phyloP scores from a whole-genome alignment of 2,113 vertebrate genomes.

The Myrmecophaga tridactyla region DNA sequence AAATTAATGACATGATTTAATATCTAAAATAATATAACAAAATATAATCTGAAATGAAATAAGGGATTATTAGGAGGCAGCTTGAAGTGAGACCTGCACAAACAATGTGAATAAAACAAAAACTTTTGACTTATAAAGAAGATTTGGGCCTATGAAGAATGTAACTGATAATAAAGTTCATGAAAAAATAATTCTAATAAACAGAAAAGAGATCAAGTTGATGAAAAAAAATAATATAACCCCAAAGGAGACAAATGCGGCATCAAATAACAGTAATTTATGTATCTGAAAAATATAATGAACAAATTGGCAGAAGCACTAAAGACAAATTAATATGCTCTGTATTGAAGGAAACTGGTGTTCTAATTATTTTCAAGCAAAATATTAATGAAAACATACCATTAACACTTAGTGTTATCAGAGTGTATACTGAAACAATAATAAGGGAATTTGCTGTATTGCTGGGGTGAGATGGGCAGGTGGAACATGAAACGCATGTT shows the following conservation, averaged over 20 bases:
- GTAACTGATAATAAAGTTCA: background rate
- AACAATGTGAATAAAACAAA: background rate
- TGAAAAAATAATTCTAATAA: background rate
- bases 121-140: background rate
- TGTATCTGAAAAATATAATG: background rate
- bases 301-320: background rate
- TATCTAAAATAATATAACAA: background rate
- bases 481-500: background rate
- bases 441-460: background rate
- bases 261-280: background rate
- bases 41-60: background rate
- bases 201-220: background rate
- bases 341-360: background rate
- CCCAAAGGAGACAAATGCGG: background rate
- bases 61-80: background rate
- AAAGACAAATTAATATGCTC: background rate
- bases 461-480: background rate
- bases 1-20: background rate
- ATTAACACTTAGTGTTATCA: background rate
- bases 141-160: background rate
- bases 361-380: background rate
- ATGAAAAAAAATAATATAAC: background rate
- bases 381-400: background rate
- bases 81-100: background rate
- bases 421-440: background rate